A percentile compares a stretch with the other conserved stretches of the same genome.
Evolutionary conservation across 2,888 invertebrate species (phyloP).

Genomic region (Machimus rusticus): DNA sequence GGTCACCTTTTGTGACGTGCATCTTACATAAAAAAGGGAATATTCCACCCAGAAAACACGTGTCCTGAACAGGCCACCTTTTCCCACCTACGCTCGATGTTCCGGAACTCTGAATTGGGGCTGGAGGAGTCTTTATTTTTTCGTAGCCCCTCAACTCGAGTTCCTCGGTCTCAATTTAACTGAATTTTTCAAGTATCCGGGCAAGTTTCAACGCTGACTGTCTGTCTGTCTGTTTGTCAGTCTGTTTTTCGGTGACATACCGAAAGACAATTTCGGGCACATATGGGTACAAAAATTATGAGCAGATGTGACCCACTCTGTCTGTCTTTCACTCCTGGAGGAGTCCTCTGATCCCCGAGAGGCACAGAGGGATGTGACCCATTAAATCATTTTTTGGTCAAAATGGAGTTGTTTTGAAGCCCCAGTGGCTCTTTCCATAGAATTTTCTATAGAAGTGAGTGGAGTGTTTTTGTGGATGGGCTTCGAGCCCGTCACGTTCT

Average conservation of each 20-base stretch:
- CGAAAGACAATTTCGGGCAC: background rate
- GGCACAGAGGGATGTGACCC: background rate
- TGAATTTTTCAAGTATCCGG: background rate
- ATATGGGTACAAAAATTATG: background rate
- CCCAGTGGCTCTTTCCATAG: background rate
- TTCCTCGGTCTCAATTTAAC: background rate
- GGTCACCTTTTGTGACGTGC: background rate
- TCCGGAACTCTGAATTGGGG: background rate
- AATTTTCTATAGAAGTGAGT: background rate
- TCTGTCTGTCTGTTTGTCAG: background rate
- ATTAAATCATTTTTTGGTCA: slow-evolving; percentile 18
- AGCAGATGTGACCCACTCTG: background rate
- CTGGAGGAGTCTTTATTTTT: background rate
- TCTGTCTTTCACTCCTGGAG: background rate
- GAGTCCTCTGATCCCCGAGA: background rate
- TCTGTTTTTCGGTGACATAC: background rate
- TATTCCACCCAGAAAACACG: background rate
- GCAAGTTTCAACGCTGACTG: background rate
- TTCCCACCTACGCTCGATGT: background rate
- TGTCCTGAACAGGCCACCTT: background rate
- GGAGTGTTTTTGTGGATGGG: background rate
- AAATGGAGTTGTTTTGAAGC: background rate
- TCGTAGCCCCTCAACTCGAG: background rate
- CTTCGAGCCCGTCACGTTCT: background rate
- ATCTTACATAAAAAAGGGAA: background rate